phyloP scores from a whole-genome alignment of 1,140 invertebrate species.

The Bombus soroeensis region DNA sequence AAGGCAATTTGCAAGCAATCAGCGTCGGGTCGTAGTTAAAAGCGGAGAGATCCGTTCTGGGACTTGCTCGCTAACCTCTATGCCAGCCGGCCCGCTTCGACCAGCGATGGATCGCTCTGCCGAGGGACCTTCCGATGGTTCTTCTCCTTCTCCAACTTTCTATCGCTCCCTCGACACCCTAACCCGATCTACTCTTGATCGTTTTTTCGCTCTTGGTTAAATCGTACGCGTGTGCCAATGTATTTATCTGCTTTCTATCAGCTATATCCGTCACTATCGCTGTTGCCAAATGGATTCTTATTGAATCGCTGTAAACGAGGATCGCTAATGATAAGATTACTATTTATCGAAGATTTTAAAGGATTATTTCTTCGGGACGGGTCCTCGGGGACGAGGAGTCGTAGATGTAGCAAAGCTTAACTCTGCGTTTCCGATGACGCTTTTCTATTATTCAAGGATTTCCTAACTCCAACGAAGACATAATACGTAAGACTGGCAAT shows the following conservation, averaged over 20 bases:
- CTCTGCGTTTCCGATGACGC: no score
- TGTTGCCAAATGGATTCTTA: not conserved
- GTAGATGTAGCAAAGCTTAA: no score
- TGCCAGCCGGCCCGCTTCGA: conserved; percentile 68
- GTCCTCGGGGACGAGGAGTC: no score
- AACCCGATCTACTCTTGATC: not conserved
- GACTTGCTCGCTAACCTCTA: conserved; percentile 74
- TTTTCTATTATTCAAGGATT: no score
- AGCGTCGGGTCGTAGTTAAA: conserved; percentile 74
- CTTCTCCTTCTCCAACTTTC: conserved; percentile 43
- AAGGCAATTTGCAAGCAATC: conserved; percentile 79
- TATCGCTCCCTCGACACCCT: not conserved
- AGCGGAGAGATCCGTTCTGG: conserved; percentile 65
- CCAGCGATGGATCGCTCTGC: conserved; percentile 72
- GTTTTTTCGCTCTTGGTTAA: not conserved
- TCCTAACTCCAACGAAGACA: no score
- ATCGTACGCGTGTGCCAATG: not conserved
- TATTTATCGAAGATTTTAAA: no score
- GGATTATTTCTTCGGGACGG: no score
- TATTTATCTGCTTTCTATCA: not conserved
- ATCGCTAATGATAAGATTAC: no score
- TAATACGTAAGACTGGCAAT: no score
- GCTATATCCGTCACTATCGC: not conserved
- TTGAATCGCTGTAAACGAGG: not conserved
- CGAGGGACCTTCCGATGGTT: conserved; percentile 65